These are phyloP conservation scores for Sebastes cheni DNA, from an alignment of 2,797 vertebrate species.

Conservation along the genomic window DNA sequence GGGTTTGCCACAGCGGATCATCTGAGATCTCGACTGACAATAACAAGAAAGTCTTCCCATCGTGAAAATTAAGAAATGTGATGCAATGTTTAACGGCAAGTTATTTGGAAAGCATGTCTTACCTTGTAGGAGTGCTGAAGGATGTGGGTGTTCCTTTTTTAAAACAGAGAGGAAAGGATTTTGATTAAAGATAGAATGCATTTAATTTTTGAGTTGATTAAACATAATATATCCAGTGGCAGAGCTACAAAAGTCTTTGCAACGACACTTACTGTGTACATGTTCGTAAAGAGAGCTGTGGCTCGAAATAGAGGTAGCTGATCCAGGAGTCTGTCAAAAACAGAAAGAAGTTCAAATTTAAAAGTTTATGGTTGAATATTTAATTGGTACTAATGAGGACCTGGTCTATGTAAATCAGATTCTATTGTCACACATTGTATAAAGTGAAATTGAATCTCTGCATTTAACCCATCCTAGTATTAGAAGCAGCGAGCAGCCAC, in stretches of 20 bases:
- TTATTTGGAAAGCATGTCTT: constrained; percentile 6
- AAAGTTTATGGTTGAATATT: background rate
- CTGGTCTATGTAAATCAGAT: too few relatives aligned
- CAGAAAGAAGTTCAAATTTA: background rate
- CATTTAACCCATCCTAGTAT: too few relatives aligned
- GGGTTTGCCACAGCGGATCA: too few relatives aligned
- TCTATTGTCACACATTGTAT: too few relatives aligned
- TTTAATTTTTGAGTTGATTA: background rate
- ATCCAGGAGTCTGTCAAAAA: constrained; percentile 75
- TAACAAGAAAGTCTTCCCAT: background rate
- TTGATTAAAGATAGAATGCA: background rate
- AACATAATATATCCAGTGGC: background rate
- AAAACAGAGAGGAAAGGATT: background rate
- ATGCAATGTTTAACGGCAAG: background rate
- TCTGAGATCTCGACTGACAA: background rate
- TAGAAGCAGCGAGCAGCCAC: too few relatives aligned
- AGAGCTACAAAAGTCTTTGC: background rate
- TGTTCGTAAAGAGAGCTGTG: constrained; percentile 67
- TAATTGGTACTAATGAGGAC: background rate
- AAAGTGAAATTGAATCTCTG: too few relatives aligned
- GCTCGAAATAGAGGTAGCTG: constrained; percentile 68
- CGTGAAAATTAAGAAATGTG: background rate
- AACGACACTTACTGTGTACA: constrained; percentile 71
- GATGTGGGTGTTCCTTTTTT: constrained; percentile 73
- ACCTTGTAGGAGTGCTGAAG: constrained; percentile 72